Conservation (phyloP, 2,888 invertebrate genomes). For the Drepanosiphum platanoidis region DNA sequence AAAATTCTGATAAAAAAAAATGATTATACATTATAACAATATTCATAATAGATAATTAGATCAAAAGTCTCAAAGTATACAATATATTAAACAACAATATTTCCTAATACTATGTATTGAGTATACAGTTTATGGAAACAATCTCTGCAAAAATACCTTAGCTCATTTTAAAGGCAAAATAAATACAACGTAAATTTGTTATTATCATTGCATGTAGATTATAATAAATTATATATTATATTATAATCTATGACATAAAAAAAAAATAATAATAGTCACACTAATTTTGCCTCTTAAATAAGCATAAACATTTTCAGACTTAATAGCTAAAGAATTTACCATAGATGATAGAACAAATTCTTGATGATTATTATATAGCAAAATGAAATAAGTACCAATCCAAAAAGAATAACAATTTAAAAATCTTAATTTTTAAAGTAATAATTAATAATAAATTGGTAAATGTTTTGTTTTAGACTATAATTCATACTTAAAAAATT, state of each 20-base stretch:
- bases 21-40: constrained; percentile 10
- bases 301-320: neutral
- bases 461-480: neutral
- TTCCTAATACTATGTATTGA: too few species aligned
- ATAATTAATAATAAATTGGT: neutral
- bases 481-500: neutral
- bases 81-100: too few species aligned
- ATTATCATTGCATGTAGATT: neutral
- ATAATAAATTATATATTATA: neutral
- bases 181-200: neutral
- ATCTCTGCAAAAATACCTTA: neutral
- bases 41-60: constrained; percentile 1
- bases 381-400: constrained; percentile 15
- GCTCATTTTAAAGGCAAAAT: neutral
- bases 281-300: neutral
- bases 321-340: neutral
- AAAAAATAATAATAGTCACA: neutral
- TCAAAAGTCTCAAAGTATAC: neutral
- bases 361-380: neutral
- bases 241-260: neutral
- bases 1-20: constrained; percentile 14
- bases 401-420: neutral
- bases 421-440: neutral
- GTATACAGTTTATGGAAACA: neutral
- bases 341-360: neutral